Percentiles rank a stretch among this genome's conserved stretches.
phyloP scores from a whole-genome alignment of 2,888 invertebrate species.

The Pammene aurita region DNA sequence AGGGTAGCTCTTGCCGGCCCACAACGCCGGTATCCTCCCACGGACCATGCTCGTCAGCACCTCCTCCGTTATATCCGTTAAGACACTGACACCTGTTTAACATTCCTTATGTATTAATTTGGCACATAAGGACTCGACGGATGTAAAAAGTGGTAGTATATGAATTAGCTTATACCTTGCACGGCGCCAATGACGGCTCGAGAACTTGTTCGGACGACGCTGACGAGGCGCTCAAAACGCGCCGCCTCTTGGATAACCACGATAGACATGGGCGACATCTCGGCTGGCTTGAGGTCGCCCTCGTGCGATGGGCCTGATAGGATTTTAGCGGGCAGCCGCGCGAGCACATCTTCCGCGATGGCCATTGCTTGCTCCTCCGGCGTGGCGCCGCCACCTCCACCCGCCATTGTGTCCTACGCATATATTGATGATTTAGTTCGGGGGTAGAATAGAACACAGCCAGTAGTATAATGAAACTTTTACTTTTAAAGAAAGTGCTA shows the following conservation, averaged over 20 bases:
- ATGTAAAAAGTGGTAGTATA: neutral
- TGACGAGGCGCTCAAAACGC: slow-evolving; percentile 89
- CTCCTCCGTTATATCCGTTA: slow-evolving; percentile 93
- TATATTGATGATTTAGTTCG: slow-evolving; percentile 6
- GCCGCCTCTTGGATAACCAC: slow-evolving; percentile 95
- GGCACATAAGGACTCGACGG: too few species aligned
- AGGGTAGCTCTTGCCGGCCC: slow-evolving; percentile 95
- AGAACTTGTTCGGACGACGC: slow-evolving; percentile 88
- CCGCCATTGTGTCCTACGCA: slow-evolving; percentile 84
- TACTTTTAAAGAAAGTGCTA: too few species aligned
- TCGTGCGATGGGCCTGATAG: slow-evolving; percentile 86
- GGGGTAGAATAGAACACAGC: too few species aligned
- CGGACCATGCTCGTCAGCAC: slow-evolving; percentile 92
- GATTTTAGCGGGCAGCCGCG: slow-evolving; percentile 88
- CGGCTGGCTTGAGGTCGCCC: slow-evolving; percentile 89
- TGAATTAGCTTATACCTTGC: slow-evolving; percentile 84
- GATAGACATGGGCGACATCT: slow-evolving; percentile 95
- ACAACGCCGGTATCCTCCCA: slow-evolving; percentile 91
- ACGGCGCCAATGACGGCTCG: slow-evolving; percentile 92
- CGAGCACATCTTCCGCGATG: slow-evolving; percentile 90
- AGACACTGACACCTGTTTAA: slow-evolving; percentile 89
- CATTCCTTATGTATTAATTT: too few species aligned
- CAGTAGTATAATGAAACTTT: too few species aligned
- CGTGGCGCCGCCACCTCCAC: slow-evolving; percentile 85
- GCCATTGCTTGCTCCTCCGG: slow-evolving; percentile 91